These are phyloP conservation scores for Drosophila lacicola DNA, from an alignment of 2,888 invertebrate genomes.

Conservation along the genomic window DNA sequence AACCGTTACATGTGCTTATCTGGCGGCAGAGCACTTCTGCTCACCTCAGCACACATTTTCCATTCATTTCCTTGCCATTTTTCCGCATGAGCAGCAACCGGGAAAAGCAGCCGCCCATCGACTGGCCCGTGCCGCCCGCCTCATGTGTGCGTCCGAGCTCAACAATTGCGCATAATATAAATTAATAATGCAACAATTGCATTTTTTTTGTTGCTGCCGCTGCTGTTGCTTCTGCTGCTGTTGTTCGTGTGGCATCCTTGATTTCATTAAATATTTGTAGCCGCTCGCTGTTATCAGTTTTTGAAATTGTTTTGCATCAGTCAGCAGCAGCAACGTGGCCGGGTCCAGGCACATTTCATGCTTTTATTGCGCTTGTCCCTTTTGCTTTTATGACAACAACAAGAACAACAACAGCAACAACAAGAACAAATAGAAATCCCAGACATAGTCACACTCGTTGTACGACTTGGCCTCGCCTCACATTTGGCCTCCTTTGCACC, in stretches of 20 bases:
- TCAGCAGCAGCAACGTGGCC: constrained; percentile 19
- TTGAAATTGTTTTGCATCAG: constrained; percentile 58
- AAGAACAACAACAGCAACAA: background rate
- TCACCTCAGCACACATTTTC: constrained; percentile 43
- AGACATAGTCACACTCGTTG: constrained; percentile 21
- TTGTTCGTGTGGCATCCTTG: constrained; percentile 47
- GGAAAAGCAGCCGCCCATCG: background rate
- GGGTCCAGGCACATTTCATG: constrained; percentile 46
- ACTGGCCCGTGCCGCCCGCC: constrained; percentile 10
- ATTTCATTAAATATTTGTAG: constrained; percentile 80
- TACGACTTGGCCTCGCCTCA: constrained; percentile 16
- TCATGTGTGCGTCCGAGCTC: constrained; percentile 32
- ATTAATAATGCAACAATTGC: constrained; percentile 81
- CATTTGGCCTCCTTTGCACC: constrained; percentile 12
- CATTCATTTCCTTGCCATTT: constrained; percentile 60
- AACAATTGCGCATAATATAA: constrained; percentile 80
- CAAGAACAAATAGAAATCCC: constrained; percentile 17
- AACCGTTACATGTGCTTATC: constrained; percentile 73
- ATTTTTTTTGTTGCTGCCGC: constrained; percentile 52
- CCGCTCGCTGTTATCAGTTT: constrained; percentile 54
- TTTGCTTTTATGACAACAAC: constrained; percentile 54
- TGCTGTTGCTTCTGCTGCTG: constrained; percentile 42
- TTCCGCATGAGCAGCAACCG: constrained; percentile 63
- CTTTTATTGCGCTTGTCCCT: constrained; percentile 59
- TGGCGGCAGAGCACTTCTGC: constrained; percentile 42